Base-by-base conservation (phyloP, 2,113 vertebrate species). In the Cromileptes altivelis region DNA sequence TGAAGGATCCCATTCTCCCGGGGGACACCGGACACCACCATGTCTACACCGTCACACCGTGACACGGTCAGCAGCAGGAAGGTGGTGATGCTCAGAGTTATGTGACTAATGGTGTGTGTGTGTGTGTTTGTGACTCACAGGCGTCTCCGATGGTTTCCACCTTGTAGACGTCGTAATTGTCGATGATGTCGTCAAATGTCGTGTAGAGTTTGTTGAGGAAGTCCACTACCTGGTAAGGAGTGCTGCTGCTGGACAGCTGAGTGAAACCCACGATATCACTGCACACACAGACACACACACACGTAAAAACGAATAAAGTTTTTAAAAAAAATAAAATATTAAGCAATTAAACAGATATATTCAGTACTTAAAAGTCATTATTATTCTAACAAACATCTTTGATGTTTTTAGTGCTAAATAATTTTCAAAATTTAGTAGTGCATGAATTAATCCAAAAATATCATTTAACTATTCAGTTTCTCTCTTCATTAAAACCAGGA, bases 191-290 rank as follows among this genome's bases (percentile, higher is more conserved):
- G 40, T 97, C 97, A 17, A 96, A 97, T 4, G 95, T 94, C 0
- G 95, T 97, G 64, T 96, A 97, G 79, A 97, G 94, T 70, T 97
- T 97, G 90, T 97, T 97, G 70, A 98, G 94, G 76, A 97, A 95
- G 62, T 96, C 94, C 2, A 95, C 96, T 6, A 97, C 96, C 92
- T 97, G 94, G 71, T 96, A 96, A 0, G 94, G 96, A 3, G 94
- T 96, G 79, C 97, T 97, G 88, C 91, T 95, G 72, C 97, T 96
- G 90, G 96, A 97, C 58, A 98, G 92, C 75, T 97, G 94, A 2
- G 96, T 96, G 91, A 97, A 98, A 57, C 96, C 97, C 78, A 97
- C 95, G 2, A 95, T 97, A 78, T 97, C 96, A 89, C 96, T 97
- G 79, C 57, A 30, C 40, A 61, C 17, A 49, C 14, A 49, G 58